Evolutionary conservation across 2,113 vertebrate species (phyloP), one percentile per base, ranked within the genome.

Genomic region (Podarcis muralis): DNA sequence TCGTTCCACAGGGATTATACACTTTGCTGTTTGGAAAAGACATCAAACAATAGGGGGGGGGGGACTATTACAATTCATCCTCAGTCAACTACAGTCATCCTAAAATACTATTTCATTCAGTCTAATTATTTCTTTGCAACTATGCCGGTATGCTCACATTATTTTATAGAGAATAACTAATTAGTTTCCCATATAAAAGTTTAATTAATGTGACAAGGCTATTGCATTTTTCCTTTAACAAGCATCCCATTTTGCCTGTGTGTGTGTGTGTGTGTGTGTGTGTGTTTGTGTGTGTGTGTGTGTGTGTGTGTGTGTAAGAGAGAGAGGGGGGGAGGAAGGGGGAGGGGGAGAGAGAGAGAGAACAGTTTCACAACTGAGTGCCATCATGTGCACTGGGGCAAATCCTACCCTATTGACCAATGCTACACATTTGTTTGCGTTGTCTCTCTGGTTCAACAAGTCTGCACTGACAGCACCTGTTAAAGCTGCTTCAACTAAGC

Each of bases 401-500:
- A 88, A 94, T 90, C 91, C 90, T 92, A 92, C 86, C 91, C 88
- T 83, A 71, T 91, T 92, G 95, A 94, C 93, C 96, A 91, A 20
- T 5, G 59, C 81, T 83, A 79, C 85, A 80, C 85, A 80, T 89
- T 7, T 96, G 94, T 96, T 96, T 96, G 94, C 84, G 4, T 83
- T 92, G 90, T 90, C 93, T 96, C 95, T 96, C 93, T 93, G 95
- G 94, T 95, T 96, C 93, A 90, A 94, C 93, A 90, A 94, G 93
- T 95, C 95, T 93, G 89, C 77, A 92, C 90, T 87, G 53, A 95
- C 76, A 93, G 96, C 97, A 97, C 97, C 97, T 97, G 97, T 94
- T 95, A 96, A 95, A 97, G 95, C 97, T 93, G 96, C 95, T 96
- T 97, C 95, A 93, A 95, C 95, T 97, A 96, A 97, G 96, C 97